Conservation (phyloP, 1,140 invertebrate genomes). For the Mycetomoellerius zeteki region DNA sequence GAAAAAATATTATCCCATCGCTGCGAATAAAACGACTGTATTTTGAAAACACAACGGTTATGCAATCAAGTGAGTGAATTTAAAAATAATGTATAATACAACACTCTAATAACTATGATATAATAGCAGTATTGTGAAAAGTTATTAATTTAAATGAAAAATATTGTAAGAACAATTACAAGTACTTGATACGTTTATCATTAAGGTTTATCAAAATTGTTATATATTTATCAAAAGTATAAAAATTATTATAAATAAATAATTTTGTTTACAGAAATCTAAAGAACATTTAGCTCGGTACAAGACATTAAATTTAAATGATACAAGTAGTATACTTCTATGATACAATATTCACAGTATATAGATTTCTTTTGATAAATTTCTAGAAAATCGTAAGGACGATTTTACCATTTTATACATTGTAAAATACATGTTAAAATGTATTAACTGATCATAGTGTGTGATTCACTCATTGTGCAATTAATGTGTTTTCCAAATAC, state of each 20-base stretch:
- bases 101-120: neutral
- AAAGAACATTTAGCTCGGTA: neutral
- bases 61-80: neutral
- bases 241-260: neutral
- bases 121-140: neutral
- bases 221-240: neutral
- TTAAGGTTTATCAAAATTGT: no score
- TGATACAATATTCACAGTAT: neutral
- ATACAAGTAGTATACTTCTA: neutral
- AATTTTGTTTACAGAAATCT: neutral
- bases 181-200: neutral
- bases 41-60: slow-evolving; percentile 9
- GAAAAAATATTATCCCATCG: slow-evolving; percentile 45
- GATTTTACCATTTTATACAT: neutral
- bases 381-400: neutral
- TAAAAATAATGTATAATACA: neutral
- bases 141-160: slow-evolving; percentile 3
- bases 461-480: neutral
- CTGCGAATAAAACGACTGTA: slow-evolving; percentile 2
- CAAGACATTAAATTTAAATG: neutral
- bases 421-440: slow-evolving; percentile 8
- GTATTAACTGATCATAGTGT: neutral
- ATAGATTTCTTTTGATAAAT: neutral
- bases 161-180: neutral
- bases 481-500: neutral